Evolutionary conservation across 2,888 invertebrate species (phyloP).

Genomic region (Mythimna pallens): DNA sequence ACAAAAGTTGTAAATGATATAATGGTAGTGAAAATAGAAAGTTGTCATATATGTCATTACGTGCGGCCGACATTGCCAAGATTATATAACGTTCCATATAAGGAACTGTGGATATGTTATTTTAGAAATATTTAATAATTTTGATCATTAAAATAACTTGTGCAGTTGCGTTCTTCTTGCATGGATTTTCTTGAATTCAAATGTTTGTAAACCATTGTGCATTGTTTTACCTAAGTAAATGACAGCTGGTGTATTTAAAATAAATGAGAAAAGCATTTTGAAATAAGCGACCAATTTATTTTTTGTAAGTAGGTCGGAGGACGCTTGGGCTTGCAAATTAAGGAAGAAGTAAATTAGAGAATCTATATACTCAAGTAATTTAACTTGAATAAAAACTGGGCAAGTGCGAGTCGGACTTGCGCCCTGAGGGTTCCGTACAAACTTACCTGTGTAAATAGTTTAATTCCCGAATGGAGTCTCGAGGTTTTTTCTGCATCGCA

Average conservation of each 20-base stretch:
- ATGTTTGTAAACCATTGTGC: constrained; percentile 18
- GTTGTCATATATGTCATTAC: constrained; percentile 62
- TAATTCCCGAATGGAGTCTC: too few species aligned
- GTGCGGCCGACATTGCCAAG: constrained; percentile 48
- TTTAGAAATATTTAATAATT: constrained; percentile 29
- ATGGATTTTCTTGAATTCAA: background rate
- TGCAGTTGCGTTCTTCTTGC: constrained; percentile 8
- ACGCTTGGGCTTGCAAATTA: too few species aligned
- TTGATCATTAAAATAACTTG: constrained; percentile 43
- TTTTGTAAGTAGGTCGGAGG: too few species aligned
- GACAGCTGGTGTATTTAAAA: background rate
- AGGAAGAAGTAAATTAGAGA: too few species aligned
- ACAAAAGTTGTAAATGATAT: constrained; percentile 62
- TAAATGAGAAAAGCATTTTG: too few species aligned
- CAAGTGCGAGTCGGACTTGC: too few species aligned
- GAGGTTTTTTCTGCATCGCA: too few species aligned
- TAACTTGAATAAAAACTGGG: too few species aligned
- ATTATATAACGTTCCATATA: constrained; percentile 28
- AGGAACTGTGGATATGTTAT: constrained; percentile 15
- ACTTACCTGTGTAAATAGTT: too few species aligned
- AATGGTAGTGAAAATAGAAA: constrained; percentile 72
- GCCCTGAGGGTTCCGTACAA: too few species aligned
- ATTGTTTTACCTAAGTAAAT: constrained; percentile 8
- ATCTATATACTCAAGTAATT: too few species aligned
- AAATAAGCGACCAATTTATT: too few species aligned